Conservation (phyloP, 1,140 invertebrate genomes). For the Lasioglossum albipes region DNA sequence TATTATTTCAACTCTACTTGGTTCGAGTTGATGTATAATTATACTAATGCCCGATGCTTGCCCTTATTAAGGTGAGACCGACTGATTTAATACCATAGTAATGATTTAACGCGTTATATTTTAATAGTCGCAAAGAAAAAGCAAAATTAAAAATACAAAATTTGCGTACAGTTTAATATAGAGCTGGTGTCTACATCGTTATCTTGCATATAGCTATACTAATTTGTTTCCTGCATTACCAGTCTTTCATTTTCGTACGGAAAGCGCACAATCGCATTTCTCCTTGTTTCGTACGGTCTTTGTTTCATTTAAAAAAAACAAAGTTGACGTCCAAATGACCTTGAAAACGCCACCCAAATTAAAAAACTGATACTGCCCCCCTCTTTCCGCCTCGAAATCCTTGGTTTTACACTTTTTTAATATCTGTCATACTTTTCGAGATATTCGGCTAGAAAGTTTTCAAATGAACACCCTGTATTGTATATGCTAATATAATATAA, state of each 20-base stretch:
- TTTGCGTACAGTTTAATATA: conserved; percentile 58
- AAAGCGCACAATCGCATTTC: conserved; percentile 21
- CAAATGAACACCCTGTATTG: too few relatives aligned
- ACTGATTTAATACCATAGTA: conserved; percentile 40
- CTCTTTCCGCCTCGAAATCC: too few relatives aligned
- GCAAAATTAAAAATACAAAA: conserved; percentile 13
- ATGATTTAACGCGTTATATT: conserved; percentile 21
- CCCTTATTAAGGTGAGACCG: conserved; percentile 14
- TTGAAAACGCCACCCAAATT: too few relatives aligned
- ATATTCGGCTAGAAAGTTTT: too few relatives aligned
- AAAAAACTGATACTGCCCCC: too few relatives aligned
- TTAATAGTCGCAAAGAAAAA: conserved; percentile 7
- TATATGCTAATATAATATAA: too few relatives aligned
- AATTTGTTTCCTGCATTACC: conserved; percentile 10
- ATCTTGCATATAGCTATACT: conserved; percentile 2
- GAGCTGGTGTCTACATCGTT: conserved; percentile 51
- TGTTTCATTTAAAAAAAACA: too few relatives aligned
- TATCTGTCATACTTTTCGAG: too few relatives aligned
- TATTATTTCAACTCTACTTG: conserved; percentile 19
- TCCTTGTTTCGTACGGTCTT: conserved; percentile 6
- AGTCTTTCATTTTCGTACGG: conserved; percentile 49
- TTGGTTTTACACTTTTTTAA: too few relatives aligned
- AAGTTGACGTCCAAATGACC: too few relatives aligned
- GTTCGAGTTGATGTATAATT: conserved; percentile 16
- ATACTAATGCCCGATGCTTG: conserved; percentile 35